Percentiles rank a stretch among this genome's conserved stretches.
Evolutionary conservation across 1,140 invertebrate species (phyloP).

Genomic region (Chironomus striatipennis): DNA sequence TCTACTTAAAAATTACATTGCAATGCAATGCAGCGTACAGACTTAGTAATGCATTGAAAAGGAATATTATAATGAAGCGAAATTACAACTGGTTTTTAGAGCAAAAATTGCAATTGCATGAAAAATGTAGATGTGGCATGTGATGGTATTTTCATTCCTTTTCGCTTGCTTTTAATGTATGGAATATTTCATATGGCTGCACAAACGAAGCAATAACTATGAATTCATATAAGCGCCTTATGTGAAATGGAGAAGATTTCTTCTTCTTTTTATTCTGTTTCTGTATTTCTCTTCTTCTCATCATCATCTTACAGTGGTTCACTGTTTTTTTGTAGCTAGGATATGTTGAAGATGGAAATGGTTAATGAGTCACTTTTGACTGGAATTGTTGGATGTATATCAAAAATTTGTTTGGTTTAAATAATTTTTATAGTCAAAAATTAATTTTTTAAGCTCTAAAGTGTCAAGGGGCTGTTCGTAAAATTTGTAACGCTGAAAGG

Average conservation of each 20-base stretch:
- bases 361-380: no score
- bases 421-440: no score
- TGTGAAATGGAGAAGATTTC: not conserved
- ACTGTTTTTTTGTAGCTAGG: no score
- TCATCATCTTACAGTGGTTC: no score
- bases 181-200: slow-evolving; percentile 21
- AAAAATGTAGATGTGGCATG: slow-evolving; percentile 4
- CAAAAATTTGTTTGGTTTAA: no score
- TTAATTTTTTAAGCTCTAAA: no score
- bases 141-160: slow-evolving; percentile 4
- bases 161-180: not conserved
- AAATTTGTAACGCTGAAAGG: no score
- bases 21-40: not conserved
- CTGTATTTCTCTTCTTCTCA: no score
- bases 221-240: slow-evolving; percentile 23
- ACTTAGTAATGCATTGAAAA: slow-evolving; percentile 1
- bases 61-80: not conserved
- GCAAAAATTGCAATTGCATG: slow-evolving; percentile 16
- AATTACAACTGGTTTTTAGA: slow-evolving; percentile 23
- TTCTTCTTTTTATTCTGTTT: no score
- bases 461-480: no score
- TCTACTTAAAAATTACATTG: slow-evolving; percentile 10
- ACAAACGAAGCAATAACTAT: slow-evolving; percentile 1
- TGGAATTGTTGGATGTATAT: no score
- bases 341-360: no score